phyloP scores from a whole-genome alignment of 1,140 invertebrate genomes.

The Drosophila burlai region DNA sequence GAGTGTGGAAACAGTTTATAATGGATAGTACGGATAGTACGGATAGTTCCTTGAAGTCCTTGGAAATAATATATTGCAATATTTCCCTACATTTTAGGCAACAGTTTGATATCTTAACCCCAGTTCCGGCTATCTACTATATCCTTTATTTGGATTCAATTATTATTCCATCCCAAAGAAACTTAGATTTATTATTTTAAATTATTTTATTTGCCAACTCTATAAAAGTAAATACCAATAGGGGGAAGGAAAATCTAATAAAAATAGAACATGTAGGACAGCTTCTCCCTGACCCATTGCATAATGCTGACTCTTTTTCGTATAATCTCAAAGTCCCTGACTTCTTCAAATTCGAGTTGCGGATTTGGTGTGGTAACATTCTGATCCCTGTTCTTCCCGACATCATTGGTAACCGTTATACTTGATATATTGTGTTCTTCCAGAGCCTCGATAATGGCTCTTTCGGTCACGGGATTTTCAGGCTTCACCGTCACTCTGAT shows the following conservation, averaged over 20 bases:
- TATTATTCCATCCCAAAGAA: no score
- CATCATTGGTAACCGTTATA: no score
- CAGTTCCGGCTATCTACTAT: no score
- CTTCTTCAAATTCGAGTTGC: not conserved
- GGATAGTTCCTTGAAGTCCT: no score
- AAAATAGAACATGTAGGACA: constrained; percentile 57
- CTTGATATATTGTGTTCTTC: not conserved
- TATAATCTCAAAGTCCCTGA: not conserved
- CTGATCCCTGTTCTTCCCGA: not conserved
- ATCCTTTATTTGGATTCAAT: no score
- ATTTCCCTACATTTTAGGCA: no score
- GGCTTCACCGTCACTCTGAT: constrained; percentile 42
- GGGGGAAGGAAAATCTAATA: constrained; percentile 26
- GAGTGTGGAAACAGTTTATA: not conserved
- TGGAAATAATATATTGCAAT: no score
- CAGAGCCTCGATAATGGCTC: not conserved
- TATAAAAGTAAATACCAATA: not conserved
- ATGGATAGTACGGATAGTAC: not conserved
- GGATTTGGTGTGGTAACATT: not conserved
- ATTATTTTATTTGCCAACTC: not conserved
- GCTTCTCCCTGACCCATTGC: constrained; percentile 58
- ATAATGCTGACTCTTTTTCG: constrained; percentile 18
- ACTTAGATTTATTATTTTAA: not conserved
- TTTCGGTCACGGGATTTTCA: constrained; percentile 24
- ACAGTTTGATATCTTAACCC: no score